Percentiles rank a stretch among this genome's conserved stretches.
Conservation (phyloP, 2,888 invertebrate genomes). For the Taphrorychus bicolor region DNA sequence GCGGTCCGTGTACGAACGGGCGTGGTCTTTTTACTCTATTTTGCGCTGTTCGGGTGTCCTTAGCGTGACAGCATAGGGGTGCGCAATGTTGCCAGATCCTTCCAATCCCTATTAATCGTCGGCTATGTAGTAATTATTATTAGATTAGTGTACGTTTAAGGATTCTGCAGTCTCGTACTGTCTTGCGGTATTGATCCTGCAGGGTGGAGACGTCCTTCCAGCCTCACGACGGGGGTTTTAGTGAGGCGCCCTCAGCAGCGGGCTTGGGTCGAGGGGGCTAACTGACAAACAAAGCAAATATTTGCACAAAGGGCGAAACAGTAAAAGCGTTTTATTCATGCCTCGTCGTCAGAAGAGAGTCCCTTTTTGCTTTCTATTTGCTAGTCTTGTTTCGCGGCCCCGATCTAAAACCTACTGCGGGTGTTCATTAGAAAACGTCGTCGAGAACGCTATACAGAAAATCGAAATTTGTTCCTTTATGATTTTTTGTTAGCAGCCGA, state of each 20-base stretch:
- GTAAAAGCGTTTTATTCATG: slow-evolving; percentile 57
- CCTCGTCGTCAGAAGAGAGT: neutral
- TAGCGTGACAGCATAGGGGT: neutral
- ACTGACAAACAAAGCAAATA: slow-evolving; percentile 59
- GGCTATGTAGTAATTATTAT: neutral
- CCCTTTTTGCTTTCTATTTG: too few species aligned
- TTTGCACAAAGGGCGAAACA: slow-evolving; percentile 58
- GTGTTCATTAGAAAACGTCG: too few species aligned
- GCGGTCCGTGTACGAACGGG: neutral
- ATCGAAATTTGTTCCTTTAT: too few species aligned
- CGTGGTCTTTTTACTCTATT: neutral
- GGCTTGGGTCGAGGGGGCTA: neutral
- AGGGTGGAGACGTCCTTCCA: neutral
- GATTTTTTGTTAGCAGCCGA: too few species aligned
- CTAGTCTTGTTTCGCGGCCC: too few species aligned
- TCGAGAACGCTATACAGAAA: too few species aligned
- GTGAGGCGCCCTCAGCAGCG: neutral
- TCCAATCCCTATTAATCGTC: neutral
- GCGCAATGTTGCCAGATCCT: neutral
- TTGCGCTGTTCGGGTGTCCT: neutral
- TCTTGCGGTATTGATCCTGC: neutral
- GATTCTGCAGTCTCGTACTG: neutral
- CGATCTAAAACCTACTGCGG: too few species aligned
- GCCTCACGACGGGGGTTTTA: too few species aligned
- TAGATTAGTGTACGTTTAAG: neutral